Percentiles rank a stretch among this genome's conserved stretches.
These are phyloP conservation scores for Danio aesculapii DNA, from an alignment of 2,797 vertebrate species.

Conservation along the genomic window DNA sequence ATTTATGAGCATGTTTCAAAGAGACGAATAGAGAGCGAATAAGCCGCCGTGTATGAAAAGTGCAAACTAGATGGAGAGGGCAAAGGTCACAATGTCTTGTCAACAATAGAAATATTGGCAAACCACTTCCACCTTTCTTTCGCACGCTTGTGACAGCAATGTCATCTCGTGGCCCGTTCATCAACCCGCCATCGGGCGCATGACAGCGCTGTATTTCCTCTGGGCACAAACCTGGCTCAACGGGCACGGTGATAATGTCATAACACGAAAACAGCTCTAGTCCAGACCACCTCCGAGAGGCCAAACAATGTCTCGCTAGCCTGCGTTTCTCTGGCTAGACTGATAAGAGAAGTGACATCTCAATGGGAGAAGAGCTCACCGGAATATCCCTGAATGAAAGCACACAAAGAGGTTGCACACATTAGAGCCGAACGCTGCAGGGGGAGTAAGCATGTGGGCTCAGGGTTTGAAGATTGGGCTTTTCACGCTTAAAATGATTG, in stretches of 20 bases:
- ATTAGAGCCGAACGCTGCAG: slow-evolving; percentile 21
- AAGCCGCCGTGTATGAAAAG: neutral
- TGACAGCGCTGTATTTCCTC: slow-evolving; percentile 24
- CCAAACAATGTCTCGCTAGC: slow-evolving; percentile 18
- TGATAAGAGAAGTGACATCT: slow-evolving; percentile 43
- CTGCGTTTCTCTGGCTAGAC: slow-evolving; percentile 11
- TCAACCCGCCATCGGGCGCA: slow-evolving; percentile 1
- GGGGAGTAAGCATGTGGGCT: slow-evolving; percentile 4
- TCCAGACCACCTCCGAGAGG: neutral
- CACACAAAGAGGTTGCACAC: slow-evolving; percentile 38
- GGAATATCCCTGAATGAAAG: slow-evolving; percentile 34
- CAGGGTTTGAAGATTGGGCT: slow-evolving; percentile 15
- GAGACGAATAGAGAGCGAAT: neutral
- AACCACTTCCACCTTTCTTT: neutral
- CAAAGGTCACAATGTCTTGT: slow-evolving; percentile 10
- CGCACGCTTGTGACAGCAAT: slow-evolving; percentile 22
- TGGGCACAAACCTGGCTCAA: neutral
- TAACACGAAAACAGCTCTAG: slow-evolving; percentile 22
- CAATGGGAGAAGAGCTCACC: slow-evolving; percentile 23
- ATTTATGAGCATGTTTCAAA: slow-evolving; percentile 22
- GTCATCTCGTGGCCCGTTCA: slow-evolving; percentile 25
- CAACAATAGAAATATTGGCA: neutral
- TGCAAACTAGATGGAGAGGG: neutral
- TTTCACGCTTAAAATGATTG: slow-evolving; percentile 39
- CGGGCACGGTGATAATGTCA: slow-evolving; percentile 22